Evolutionary conservation across 2,113 vertebrate species (phyloP).

Genomic region (Turnix velox): DNA sequence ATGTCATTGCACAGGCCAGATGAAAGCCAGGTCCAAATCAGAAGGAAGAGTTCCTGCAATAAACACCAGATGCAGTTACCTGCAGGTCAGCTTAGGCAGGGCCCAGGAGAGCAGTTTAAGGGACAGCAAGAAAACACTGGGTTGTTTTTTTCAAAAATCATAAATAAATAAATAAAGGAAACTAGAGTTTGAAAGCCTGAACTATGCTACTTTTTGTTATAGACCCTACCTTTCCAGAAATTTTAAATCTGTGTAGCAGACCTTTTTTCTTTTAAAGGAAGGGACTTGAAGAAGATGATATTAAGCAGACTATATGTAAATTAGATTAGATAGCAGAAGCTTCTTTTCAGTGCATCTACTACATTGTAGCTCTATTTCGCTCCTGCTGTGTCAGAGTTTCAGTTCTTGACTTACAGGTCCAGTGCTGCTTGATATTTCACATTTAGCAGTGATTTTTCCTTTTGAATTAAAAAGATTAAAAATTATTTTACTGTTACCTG

Average conservation of each 20-base stretch:
- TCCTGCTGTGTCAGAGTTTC: not conserved
- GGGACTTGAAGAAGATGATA: not conserved
- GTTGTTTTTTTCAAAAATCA: too few relatives aligned
- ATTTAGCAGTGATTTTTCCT: not conserved
- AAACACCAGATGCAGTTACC: not conserved
- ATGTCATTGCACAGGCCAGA: rapidly evolving
- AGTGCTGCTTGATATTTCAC: not conserved
- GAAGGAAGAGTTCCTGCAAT: not conserved
- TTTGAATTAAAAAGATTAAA: not conserved
- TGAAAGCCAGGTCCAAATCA: not conserved
- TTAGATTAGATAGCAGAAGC: not conserved
- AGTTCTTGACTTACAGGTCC: not conserved
- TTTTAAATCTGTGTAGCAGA: not conserved
- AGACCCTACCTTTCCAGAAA: not conserved
- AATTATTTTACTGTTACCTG: not conserved
- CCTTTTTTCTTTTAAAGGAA: not conserved
- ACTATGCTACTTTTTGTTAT: not conserved
- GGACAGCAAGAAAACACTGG: not conserved
- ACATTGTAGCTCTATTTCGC: not conserved
- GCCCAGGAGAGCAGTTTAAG: not conserved
- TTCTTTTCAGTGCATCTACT: not conserved
- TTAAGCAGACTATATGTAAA: not conserved
- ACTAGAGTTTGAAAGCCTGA: not conserved
- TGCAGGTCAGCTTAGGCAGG: not conserved
- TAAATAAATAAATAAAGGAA: not conserved